These are phyloP conservation scores for Leptopilina boulardi DNA, from an alignment of 1,140 invertebrate species.

Conservation along the genomic window DNA sequence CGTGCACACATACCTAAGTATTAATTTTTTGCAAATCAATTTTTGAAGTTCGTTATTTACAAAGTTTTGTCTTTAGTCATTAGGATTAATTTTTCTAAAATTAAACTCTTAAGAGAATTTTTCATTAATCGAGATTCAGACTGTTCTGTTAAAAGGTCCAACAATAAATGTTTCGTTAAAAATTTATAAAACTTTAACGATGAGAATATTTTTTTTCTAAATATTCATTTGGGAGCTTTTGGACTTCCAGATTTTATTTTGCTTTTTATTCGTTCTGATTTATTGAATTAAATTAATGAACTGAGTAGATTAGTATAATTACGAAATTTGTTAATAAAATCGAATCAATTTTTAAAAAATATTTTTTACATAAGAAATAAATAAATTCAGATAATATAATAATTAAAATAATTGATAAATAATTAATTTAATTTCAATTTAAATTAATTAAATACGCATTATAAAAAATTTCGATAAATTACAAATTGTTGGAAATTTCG, in stretches of 20 bases:
- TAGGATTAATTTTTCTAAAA: neutral
- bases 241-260: no score
- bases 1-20: neutral
- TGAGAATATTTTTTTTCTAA: neutral
- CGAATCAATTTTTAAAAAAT: no score
- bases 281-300: no score
- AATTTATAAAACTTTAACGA: neutral
- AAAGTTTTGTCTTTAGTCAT: neutral
- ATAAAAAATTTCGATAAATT: neutral
- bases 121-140: neutral
- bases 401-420: no score
- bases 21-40: neutral
- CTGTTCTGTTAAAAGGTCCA: constrained; percentile 5
- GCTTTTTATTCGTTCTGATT: no score
- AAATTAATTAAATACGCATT: no score
- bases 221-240: no score
- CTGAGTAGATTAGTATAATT: no score
- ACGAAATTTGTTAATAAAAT: no score
- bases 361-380: no score
- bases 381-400: no score
- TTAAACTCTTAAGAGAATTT: neutral
- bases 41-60: constrained; percentile 10
- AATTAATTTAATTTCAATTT: no score
- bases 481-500: neutral
- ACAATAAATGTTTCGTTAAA: neutral